Conservation (phyloP, 2,797 vertebrate genomes). For the Peromyscus aztecus region DNA sequence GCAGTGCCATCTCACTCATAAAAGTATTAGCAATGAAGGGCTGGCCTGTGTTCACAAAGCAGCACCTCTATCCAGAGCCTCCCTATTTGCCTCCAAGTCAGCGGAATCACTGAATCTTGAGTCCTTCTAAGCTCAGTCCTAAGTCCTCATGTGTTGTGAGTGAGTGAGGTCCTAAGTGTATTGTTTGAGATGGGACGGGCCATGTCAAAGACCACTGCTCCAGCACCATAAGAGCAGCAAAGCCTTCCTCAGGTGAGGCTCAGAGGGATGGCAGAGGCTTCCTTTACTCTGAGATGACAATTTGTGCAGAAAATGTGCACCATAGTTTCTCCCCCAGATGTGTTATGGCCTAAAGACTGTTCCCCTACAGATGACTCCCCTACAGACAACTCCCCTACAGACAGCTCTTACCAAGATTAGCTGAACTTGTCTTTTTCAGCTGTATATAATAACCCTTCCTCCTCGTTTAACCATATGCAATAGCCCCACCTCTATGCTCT, state of each 20-base stretch:
- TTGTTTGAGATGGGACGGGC: not conserved
- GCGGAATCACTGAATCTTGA: not conserved
- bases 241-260: not conserved
- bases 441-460: not conserved
- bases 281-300: not conserved
- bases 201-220: not conserved
- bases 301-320: not conserved
- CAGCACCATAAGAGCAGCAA: not conserved
- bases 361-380: too few relatives aligned
- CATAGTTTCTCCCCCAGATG: not conserved
- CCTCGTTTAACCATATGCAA: not conserved
- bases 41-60: not conserved
- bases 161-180: not conserved
- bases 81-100: not conserved
- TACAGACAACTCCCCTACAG: too few relatives aligned
- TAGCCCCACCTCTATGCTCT: not conserved
- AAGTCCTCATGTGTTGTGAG: not conserved
- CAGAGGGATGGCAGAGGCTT: not conserved
- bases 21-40: not conserved
- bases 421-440: not conserved
- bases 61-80: not conserved
- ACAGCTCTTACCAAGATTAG: not conserved
- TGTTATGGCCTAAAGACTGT: not conserved
- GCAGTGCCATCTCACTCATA: not conserved
- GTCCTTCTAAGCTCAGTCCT: not conserved